phyloP scores from a whole-genome alignment of 2,888 invertebrate genomes.

The Biston stratarius region DNA sequence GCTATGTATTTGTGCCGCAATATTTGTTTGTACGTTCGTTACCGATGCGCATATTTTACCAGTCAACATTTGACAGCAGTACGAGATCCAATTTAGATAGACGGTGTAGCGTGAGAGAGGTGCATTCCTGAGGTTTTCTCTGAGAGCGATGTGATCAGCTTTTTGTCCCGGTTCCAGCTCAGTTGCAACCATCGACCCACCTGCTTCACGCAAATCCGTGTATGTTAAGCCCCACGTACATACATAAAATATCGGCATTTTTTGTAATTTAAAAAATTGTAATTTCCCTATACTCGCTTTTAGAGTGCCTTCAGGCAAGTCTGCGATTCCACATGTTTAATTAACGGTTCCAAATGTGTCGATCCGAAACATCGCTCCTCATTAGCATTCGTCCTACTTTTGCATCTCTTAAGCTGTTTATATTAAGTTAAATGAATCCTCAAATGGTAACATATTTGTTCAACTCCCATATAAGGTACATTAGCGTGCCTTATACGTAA shows the following conservation, averaged over 20 bases:
- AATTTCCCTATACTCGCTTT: neutral
- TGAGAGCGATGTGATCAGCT: constrained; percentile 14
- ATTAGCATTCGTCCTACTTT: constrained; percentile 55
- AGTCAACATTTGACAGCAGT: constrained; percentile 40
- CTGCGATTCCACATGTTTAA: neutral
- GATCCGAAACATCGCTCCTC: constrained; percentile 17
- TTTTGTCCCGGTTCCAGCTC: constrained; percentile 1
- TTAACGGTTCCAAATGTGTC: neutral
- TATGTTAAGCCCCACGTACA: neutral
- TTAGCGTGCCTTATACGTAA: constrained; percentile 78
- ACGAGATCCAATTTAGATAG: constrained; percentile 40
- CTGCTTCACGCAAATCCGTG: neutral
- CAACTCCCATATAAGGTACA: constrained; percentile 68
- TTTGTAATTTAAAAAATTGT: neutral
- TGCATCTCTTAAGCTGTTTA: constrained; percentile 51
- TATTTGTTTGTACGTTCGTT: constrained; percentile 15
- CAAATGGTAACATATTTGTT: constrained; percentile 75
- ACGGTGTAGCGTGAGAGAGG: constrained; percentile 10
- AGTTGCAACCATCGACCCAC: neutral
- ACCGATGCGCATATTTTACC: constrained; percentile 31
- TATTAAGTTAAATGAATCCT: constrained; percentile 68
- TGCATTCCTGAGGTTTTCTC: constrained; percentile 42
- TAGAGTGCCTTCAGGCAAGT: neutral
- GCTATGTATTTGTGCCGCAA: neutral
- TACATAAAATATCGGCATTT: no score